Base-by-base conservation (phyloP, 2,113 vertebrate species). In the Lampris megalopsis region DNA sequence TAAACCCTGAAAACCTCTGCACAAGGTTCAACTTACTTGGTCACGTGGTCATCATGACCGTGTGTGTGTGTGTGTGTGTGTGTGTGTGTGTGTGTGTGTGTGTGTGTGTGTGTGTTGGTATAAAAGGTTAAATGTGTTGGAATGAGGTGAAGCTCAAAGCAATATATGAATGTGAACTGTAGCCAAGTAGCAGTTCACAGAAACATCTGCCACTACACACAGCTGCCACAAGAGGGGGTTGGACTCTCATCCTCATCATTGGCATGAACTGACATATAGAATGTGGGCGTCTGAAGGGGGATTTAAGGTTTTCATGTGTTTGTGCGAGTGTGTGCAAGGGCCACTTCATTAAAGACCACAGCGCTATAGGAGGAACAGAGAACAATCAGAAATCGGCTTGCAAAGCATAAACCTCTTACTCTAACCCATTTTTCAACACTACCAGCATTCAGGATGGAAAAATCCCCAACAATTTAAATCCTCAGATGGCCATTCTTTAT, bases 371-470 rank as follows among this genome's bases (percentile, higher is more conserved):
- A 80, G 77, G 68, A 83, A 81, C 83, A 86, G 84, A 89, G 85
- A 91, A 87, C 88, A 90, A 87, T 83, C 82, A 86, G 78, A 90
- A 91, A 92, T 89, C 90, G 63, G 89, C 85, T 91, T 89, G 80
- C 72, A 43, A 37, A 79, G 66, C 73, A 75, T 92, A 92, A 93
- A 91, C 89, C 91, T 92, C 88, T 93, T 93, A 90, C 68, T 83
- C 62, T 89, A 88, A 45, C 61, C 65, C 8, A 80, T 84, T 90
- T 86, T 89, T 81, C 73, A 88, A 88, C 90, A 88, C 82, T 75
- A 77, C 77, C 38, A 41, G 79, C 77, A 82, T 91, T 91, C 78
- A 90, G 63, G 73, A 82, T 0, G 72, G 84, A 86, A 92, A 88
- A 92, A 79, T 87, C 80, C 86, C 79, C 63, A 76, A 61, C 35